Percentiles rank a stretch among this genome's conserved stretches.
phyloP scores from a whole-genome alignment of 2,888 invertebrate genomes.

The Cryptus viduatorius region DNA sequence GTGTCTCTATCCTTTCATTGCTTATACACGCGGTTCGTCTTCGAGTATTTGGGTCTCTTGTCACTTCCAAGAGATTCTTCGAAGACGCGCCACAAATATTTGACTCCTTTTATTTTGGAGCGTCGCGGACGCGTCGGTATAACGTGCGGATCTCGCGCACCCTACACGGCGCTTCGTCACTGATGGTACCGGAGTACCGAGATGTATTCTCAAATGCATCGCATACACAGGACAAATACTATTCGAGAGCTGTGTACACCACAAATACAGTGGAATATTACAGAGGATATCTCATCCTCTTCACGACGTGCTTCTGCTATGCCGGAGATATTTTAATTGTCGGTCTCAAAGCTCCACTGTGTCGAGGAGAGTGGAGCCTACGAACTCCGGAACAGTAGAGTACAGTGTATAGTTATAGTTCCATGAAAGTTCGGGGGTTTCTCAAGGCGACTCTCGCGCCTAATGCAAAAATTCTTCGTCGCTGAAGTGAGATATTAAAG shows the following conservation, averaged over 20 bases:
- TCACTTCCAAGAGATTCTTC: conserved; percentile 73
- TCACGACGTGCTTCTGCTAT: conserved; percentile 69
- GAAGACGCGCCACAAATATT: conserved; percentile 74
- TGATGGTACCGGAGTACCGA: conserved; percentile 34
- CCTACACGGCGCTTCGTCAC: conserved; percentile 66
- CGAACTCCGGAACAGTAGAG: conserved; percentile 63
- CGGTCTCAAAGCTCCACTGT: conserved; percentile 77
- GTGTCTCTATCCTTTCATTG: conserved; percentile 50
- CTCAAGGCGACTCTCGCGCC: conserved; percentile 44
- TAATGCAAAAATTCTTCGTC: conserved; percentile 79
- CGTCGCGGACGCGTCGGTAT: conserved; percentile 48
- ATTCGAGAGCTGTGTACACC: background rate
- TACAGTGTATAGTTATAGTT: conserved; percentile 39
- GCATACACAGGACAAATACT: conserved; percentile 9
- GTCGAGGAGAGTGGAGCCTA: conserved; percentile 40
- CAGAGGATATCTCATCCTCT: conserved; percentile 55
- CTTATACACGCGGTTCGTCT: conserved; percentile 67
- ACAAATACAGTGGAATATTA: conserved; percentile 4
- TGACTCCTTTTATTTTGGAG: conserved; percentile 74
- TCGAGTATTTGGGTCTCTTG: conserved; percentile 55
- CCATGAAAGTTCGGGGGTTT: no score
- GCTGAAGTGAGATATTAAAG: conserved; percentile 77
- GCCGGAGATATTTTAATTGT: conserved; percentile 83
- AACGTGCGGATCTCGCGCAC: conserved; percentile 53
- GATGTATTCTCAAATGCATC: conserved; percentile 11